phyloP scores from a whole-genome alignment of 2,113 vertebrate genomes.

The Dromaius novaehollandiae region DNA sequence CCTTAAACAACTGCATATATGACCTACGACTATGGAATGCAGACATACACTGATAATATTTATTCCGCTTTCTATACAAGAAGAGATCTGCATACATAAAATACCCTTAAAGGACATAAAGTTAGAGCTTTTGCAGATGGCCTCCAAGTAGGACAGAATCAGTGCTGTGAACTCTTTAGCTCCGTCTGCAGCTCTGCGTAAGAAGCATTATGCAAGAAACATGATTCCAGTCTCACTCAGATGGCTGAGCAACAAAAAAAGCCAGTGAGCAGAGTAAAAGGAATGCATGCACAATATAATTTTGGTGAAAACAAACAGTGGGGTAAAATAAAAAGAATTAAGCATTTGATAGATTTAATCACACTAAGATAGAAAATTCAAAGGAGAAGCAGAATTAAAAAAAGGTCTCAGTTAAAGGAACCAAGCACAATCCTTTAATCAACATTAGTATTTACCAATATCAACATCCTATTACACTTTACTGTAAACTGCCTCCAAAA shows the following conservation, averaged over 20 bases:
- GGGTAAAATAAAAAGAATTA: neutral
- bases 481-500: neutral
- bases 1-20: neutral
- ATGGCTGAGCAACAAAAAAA: neutral
- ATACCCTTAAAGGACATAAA: neutral
- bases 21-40: neutral
- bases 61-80: neutral
- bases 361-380: neutral
- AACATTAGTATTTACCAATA: neutral
- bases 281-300: neutral
- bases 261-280: neutral
- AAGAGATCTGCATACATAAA: neutral
- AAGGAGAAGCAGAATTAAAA: neutral
- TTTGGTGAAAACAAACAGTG: neutral
- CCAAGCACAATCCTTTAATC: neutral
- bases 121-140: neutral
- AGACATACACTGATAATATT: neutral
- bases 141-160: neutral
- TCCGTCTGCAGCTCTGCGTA: neutral
- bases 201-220: neutral
- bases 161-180: neutral
- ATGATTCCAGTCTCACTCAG: neutral
- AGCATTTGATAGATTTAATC: neutral
- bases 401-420: neutral
- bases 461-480: neutral